Evolutionary conservation across 2,113 vertebrate genomes (phyloP).

Genomic region (Mesitornis unicolor): DNA sequence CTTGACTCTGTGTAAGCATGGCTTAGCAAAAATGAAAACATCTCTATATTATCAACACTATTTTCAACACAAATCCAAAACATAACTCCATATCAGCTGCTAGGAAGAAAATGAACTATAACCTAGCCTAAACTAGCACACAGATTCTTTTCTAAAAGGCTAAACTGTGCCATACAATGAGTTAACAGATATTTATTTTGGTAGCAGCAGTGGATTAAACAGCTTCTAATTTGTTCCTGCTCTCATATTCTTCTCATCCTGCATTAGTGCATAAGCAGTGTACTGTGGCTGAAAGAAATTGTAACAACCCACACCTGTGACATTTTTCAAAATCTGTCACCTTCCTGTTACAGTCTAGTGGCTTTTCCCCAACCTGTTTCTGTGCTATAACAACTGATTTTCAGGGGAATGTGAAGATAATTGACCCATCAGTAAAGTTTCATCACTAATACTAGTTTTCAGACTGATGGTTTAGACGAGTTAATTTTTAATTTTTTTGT

Average conservation of each 20-base stretch:
- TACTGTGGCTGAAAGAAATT: neutral
- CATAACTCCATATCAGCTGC: too few relatives aligned
- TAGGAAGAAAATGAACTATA: too few relatives aligned
- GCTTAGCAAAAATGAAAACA: too few relatives aligned
- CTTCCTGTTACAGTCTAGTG: neutral
- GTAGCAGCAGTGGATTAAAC: neutral
- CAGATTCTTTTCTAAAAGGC: neutral
- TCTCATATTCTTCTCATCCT: neutral
- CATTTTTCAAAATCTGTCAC: neutral
- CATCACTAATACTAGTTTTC: neutral
- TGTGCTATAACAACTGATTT: neutral
- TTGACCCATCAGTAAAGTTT: neutral
- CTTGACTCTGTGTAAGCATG: too few relatives aligned
- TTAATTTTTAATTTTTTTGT: neutral
- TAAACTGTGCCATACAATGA: neutral
- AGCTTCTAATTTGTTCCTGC: neutral
- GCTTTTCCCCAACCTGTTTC: rapidly evolving
- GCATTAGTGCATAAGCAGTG: rapidly evolving
- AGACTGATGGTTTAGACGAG: neutral
- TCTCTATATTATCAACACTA: too few relatives aligned
- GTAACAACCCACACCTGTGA: neutral
- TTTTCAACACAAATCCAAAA: too few relatives aligned
- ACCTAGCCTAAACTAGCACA: too few relatives aligned
- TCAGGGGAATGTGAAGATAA: neutral
- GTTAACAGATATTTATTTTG: neutral